These are phyloP conservation scores for Hymenochirus boettgeri DNA, from an alignment of 2,113 vertebrate species.

Conservation along the genomic window DNA sequence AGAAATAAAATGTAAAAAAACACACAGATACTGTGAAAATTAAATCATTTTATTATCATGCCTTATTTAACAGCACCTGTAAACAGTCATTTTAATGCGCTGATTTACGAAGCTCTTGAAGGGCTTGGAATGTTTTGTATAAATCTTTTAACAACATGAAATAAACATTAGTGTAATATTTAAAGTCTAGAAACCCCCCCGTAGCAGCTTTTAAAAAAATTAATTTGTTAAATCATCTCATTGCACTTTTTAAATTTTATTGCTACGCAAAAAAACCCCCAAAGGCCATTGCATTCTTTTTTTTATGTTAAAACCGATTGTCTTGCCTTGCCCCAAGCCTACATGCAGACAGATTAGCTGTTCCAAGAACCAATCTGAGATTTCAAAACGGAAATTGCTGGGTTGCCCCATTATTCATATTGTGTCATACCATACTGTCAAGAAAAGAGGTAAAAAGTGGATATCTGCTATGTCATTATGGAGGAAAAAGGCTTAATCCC, in stretches of 20 bases:
- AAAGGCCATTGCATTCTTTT: conserved; percentile 57
- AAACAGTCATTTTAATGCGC: conserved; percentile 47
- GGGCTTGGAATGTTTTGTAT: conserved; percentile 61
- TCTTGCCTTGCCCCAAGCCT: conserved; percentile 51
- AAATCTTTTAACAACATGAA: conserved; percentile 43
- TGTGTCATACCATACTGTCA: conserved; percentile 36
- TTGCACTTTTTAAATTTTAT: conserved; percentile 73
- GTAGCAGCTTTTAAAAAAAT: conserved; percentile 64
- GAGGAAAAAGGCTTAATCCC: conserved; percentile 18
- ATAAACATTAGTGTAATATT: conserved; percentile 48
- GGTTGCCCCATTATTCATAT: not conserved
- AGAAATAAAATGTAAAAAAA: too few relatives aligned
- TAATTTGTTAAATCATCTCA: conserved; percentile 61
- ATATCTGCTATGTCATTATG: conserved; percentile 23
- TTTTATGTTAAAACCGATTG: conserved; percentile 59
- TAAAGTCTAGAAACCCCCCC: conserved; percentile 57
- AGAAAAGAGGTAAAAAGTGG: conserved; percentile 32
- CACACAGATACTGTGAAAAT: conserved; percentile 20
- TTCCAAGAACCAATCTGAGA: conserved; percentile 33
- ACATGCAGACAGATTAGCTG: conserved; percentile 41
- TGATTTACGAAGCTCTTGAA: conserved; percentile 46
- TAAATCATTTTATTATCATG: conserved; percentile 42
- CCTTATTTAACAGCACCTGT: conserved; percentile 44
- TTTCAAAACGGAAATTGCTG: conserved; percentile 26
- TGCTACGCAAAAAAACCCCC: conserved; percentile 58